Base-by-base conservation (phyloP, 1,140 invertebrate species). In the Drosophila kepulauana region DNA sequence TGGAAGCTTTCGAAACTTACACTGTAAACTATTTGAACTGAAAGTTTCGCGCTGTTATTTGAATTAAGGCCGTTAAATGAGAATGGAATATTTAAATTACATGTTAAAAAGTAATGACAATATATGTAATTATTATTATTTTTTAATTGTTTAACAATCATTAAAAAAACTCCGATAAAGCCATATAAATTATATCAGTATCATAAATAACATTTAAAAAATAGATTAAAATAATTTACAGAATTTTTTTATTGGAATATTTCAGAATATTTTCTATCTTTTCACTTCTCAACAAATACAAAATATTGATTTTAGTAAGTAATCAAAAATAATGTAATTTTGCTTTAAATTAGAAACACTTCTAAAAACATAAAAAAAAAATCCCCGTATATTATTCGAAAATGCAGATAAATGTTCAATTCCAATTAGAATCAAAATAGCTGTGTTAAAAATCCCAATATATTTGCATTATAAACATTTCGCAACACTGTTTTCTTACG, bases 1-100 rank as follows among this genome's bases (percentile, higher is more conserved):
- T 20, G 25, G 5, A 1, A 70, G 67, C 52, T 84, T 85, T 62
- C 0, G 56, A 87, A 82, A 71, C 69, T 75, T 66, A 69, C 75
- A 71, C 78, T 45, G 67, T 6, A n/a, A 57, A 45, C 5, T 52
- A 64, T 38, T 51, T 15, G 7, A 57, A 38, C 2, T 1, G 15
- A 63, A 69, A 62, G n/a, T 49, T 35, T 33, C 10, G 8, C 2
- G 8, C 10, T 43, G 41, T 43, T 43, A 43, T 13, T 43, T 4
- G 41, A 41, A 15, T 10, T 10, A 0, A 25, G 41, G 25, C 13
- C 7, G 13, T 8, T 13, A 2, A 0, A 3, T 3, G 35, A 3
- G 2, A 38, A 25, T 16, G 25, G 7, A 0, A 20, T 15, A 20
- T 48, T 48, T 13, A 0, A 38, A 2, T 38, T 43, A 2, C 1